Conservation (phyloP, 2,797 vertebrate genomes). For the Podarcis siculus region DNA sequence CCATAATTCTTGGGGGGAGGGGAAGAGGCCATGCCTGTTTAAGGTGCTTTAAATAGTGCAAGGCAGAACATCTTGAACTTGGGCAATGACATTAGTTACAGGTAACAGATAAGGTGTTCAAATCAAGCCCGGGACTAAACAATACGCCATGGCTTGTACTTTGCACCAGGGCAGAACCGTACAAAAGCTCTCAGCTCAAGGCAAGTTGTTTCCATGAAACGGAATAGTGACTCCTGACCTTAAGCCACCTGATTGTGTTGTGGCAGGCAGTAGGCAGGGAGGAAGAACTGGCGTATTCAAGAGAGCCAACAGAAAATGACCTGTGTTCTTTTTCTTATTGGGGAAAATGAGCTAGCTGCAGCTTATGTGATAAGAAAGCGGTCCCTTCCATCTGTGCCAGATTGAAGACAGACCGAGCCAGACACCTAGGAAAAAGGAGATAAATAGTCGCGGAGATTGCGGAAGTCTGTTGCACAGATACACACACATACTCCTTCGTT, state of each 20-base stretch:
- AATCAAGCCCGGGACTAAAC: no score
- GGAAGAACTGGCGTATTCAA: neutral
- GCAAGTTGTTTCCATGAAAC: neutral
- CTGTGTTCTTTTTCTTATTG: neutral
- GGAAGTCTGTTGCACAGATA: neutral
- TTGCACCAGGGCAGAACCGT: neutral
- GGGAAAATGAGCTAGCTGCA: neutral
- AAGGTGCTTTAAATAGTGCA: no score
- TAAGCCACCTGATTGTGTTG: no score
- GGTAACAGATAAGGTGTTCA: no score
- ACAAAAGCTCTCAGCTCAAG: neutral
- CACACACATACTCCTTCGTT: neutral
- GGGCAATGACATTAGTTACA: neutral
- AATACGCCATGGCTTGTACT: neutral
- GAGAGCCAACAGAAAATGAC: neutral
- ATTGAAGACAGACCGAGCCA: constrained; percentile 6
- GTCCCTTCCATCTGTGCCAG: neutral
- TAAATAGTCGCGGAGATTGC: neutral
- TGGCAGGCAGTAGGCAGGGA: no score
- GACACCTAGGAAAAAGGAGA: neutral
- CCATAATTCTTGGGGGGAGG: no score
- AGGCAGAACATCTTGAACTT: neutral
- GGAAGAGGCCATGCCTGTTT: no score
- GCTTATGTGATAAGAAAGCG: neutral
- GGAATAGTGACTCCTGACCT: neutral